These are phyloP conservation scores for Reticulitermes speratus DNA, from an alignment of 1,140 invertebrate species.

Conservation along the genomic window DNA sequence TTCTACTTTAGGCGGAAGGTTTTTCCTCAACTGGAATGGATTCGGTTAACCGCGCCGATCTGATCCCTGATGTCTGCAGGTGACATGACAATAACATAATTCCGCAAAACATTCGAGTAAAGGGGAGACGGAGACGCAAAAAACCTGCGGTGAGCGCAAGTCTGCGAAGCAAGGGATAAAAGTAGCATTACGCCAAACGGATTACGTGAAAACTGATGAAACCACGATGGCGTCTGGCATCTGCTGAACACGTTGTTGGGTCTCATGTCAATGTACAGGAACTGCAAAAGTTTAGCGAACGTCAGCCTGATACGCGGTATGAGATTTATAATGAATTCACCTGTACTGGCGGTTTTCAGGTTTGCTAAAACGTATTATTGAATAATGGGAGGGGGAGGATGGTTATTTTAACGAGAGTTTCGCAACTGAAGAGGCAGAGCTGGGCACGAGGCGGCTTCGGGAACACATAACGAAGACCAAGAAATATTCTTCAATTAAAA, in stretches of 20 bases:
- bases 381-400: too few relatives aligned
- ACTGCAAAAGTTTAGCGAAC: neutral
- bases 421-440: too few relatives aligned
- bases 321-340: too few relatives aligned
- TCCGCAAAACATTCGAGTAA: neutral
- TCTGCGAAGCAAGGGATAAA: neutral
- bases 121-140: neutral
- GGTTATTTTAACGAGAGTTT: too few relatives aligned
- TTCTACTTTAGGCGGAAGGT: too few relatives aligned
- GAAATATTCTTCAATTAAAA: too few relatives aligned
- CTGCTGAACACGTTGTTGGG: neutral
- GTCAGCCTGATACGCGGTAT: too few relatives aligned
- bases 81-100: slow-evolving; percentile 9
- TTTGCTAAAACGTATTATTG: too few relatives aligned
- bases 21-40: neutral
- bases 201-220: slow-evolving; percentile 1
- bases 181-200: slow-evolving; percentile 1
- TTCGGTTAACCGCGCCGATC: neutral
- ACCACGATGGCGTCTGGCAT: neutral
- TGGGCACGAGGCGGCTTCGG: too few relatives aligned
- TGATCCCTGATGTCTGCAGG: neutral
- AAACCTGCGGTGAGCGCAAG: neutral
- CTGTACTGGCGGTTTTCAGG: too few relatives aligned
- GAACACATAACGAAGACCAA: too few relatives aligned
- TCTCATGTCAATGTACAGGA: neutral